Base-by-base conservation (phyloP, 2,113 vertebrate species). In the Psophia crepitans region DNA sequence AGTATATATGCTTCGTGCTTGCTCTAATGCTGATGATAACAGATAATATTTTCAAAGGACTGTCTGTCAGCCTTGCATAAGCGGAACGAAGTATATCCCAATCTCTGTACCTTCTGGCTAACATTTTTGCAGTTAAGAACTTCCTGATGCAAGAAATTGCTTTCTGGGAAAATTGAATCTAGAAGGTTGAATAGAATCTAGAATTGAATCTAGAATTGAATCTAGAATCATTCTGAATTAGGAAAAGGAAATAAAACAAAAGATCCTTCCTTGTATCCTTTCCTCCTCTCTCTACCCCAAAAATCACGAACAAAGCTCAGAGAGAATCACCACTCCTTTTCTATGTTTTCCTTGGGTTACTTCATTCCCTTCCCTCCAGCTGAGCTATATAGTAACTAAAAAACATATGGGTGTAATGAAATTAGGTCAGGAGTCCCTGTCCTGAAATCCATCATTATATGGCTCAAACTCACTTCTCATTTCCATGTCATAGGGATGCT, bases 251-350 rank as follows among this genome's bases (percentile, higher is more conserved):
- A 71, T 12, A 37, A 28, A 69, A 4, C 8, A 56, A 48, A 93
- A 87, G 58, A 20, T 28, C 23, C 26, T 61, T 16, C 6, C 9
- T 63, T 77, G 10, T 60, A 17, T 76, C 32, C 57, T 75, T 3
- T 85, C 8, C 48, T 80, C 18, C 13, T 78, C 26, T 53, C 30
- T 87, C 8, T 43, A 37, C 5, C 24, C 6, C 30, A 39, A 11
- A 41, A 89, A 76, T 51, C 30, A 54, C 4, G 76, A 54, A 48
- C 5, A 73, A 65, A 84, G 9, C 11, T 66, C 23, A 39, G 76
- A 35, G 49, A 35, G 4, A 75, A 39, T 33, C 18, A 61, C 1
- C 4, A 5, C 6, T 61, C 0, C 0, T 37, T 91, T 71, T 6
- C 23, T 33, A 2, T 32, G 4, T 30, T 93, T 84, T 46, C 8